Evolutionary conservation across 2,113 vertebrate genomes (phyloP).

Genomic region (Emydocephalus ijimae): DNA sequence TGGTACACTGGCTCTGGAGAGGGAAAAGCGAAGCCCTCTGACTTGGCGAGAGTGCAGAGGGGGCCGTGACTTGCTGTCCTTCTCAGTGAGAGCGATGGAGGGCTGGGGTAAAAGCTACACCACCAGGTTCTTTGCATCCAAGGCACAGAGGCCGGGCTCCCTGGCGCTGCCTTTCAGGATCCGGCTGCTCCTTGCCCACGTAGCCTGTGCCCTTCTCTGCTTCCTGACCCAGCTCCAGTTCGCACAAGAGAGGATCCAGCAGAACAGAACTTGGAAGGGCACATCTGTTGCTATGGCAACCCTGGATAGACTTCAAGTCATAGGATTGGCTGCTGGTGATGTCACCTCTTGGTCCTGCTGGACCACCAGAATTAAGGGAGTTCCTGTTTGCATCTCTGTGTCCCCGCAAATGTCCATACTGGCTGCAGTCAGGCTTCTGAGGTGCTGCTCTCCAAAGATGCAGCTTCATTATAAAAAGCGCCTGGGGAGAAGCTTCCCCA

Average conservation of each 20-base stretch:
- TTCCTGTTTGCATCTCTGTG: neutral
- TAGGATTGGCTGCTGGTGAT: constrained; percentile 51
- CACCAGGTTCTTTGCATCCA: neutral
- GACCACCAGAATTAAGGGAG: neutral
- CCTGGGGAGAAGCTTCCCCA: neutral
- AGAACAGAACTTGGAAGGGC: constrained; percentile 11
- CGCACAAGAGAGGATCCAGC: neutral
- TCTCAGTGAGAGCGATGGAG: neutral
- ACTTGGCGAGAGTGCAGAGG: neutral
- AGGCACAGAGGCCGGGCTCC: neutral
- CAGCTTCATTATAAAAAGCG: neutral
- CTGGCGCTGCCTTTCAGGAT: neutral
- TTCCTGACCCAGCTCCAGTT: neutral
- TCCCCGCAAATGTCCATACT: neutral
- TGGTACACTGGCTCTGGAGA: neutral
- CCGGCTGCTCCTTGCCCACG: neutral
- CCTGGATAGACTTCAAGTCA: constrained; percentile 19
- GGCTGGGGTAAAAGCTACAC: neutral
- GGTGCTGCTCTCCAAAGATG: neutral
- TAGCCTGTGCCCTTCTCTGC: neutral
- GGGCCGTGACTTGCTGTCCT: neutral
- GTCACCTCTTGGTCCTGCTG: constrained; percentile 28
- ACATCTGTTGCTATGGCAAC: constrained; percentile 48
- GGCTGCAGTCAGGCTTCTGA: neutral
- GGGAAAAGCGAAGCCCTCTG: neutral